Conservation (phyloP, 2,113 vertebrate species). For the Crypturellus undulatus region DNA sequence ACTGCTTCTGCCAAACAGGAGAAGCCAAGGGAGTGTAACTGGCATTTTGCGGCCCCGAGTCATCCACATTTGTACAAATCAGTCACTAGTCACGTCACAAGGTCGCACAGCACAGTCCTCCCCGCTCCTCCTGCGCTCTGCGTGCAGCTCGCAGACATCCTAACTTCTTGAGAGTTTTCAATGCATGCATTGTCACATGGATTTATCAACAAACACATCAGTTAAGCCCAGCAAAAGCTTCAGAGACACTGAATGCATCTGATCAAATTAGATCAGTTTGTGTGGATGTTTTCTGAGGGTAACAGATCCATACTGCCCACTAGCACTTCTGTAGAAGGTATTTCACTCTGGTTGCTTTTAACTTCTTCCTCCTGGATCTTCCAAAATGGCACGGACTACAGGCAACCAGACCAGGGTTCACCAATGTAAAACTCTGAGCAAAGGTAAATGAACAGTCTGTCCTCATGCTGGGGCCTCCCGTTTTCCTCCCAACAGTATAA, state of each 20-base stretch:
- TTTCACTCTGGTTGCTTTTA: not conserved
- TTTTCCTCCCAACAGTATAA: not conserved
- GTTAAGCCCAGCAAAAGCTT: not conserved
- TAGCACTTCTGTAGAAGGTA: not conserved
- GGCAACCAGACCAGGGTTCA: not conserved
- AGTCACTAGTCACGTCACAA: not conserved
- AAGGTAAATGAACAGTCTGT: not conserved
- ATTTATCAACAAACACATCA: not conserved
- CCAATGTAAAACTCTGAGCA: not conserved
- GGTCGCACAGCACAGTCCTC: not conserved
- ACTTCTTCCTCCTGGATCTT: not conserved
- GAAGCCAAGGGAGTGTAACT: not conserved
- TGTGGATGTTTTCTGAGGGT: not conserved
- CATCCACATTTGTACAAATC: accelerated
- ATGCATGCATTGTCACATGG: not conserved
- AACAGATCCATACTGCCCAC: not conserved
- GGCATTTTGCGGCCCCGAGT: not conserved
- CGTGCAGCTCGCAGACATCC: not conserved
- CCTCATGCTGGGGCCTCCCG: not conserved
- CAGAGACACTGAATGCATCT: not conserved
- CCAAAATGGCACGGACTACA: too few species aligned
- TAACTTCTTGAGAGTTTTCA: not conserved
- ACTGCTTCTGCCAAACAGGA: not conserved
- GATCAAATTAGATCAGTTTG: not conserved
- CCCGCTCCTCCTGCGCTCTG: not conserved